Conservation (phyloP, 2,797 vertebrate species). For the Lithobates pipiens region DNA sequence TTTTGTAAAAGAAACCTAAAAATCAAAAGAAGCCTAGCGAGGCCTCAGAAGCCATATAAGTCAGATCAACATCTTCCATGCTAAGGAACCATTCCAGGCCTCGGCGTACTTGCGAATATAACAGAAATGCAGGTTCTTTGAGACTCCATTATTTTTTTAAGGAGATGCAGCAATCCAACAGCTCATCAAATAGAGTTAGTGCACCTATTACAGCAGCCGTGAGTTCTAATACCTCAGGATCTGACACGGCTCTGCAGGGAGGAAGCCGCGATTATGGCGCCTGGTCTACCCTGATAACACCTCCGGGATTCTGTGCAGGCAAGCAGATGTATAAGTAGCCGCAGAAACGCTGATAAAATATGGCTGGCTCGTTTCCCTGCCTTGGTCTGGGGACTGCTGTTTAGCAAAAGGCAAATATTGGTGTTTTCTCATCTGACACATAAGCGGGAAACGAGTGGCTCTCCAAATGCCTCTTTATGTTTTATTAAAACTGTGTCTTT, state of each 20-base stretch:
- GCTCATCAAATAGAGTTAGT: slow-evolving; percentile 38
- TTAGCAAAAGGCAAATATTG: slow-evolving; percentile 46
- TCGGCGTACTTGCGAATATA: background rate
- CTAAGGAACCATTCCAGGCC: background rate
- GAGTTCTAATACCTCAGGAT: slow-evolving; percentile 40
- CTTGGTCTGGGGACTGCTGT: slow-evolving; percentile 36
- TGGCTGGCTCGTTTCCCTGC: slow-evolving; percentile 10
- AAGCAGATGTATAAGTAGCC: slow-evolving; percentile 33
- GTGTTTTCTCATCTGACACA: slow-evolving; percentile 49
- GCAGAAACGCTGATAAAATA: background rate
- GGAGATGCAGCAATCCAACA: slow-evolving; percentile 21
- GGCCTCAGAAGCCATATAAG: background rate
- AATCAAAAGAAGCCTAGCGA: background rate
- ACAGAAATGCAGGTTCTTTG: background rate
- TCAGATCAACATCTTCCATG: background rate
- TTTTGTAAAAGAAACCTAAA: background rate
- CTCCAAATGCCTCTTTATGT: slow-evolving; percentile 32
- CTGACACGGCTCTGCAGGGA: slow-evolving; percentile 33
- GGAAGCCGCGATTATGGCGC: slow-evolving; percentile 33
- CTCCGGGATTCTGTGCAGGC: slow-evolving; percentile 32
- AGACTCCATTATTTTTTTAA: background rate
- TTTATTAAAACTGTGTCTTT: slow-evolving; percentile 53
- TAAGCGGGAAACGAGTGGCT: slow-evolving; percentile 32
- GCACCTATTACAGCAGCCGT: slow-evolving; percentile 42
- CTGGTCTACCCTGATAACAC: slow-evolving; percentile 34